A percentile compares a stretch with the other conserved stretches of the same genome.
These are phyloP conservation scores for Styela clava DNA, from an alignment of 23 tunicate species.

Conservation along the genomic window DNA sequence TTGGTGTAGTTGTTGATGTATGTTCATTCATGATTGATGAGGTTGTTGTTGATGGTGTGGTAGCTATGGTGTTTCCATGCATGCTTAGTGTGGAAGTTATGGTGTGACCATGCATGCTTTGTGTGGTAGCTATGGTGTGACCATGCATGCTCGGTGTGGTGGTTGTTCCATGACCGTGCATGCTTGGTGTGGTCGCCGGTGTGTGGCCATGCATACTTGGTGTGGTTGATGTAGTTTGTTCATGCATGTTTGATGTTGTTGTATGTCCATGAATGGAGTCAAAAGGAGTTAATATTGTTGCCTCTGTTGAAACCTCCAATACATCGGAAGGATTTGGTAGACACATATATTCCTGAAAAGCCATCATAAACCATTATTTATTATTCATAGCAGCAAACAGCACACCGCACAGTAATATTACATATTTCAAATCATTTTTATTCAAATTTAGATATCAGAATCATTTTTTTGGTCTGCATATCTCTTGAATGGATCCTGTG, in stretches of 20 bases:
- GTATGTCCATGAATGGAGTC: neutral
- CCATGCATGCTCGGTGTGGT: neutral
- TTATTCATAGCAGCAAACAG: too few relatives aligned
- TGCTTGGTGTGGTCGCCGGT: neutral
- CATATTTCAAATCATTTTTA: too few relatives aligned
- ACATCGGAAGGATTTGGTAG: neutral
- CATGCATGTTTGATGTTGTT: neutral
- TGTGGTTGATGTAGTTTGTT: neutral
- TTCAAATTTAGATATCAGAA: too few relatives aligned
- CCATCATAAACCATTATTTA: neutral
- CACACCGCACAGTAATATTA: too few relatives aligned
- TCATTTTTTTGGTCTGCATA: too few relatives aligned
- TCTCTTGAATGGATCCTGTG: too few relatives aligned
- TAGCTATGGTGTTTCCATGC: neutral
- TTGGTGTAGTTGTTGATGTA: neutral
- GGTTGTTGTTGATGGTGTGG: neutral
- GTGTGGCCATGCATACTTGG: neutral
- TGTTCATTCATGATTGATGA: too few relatives aligned
- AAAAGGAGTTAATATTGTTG: too few relatives aligned
- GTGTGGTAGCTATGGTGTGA: neutral
- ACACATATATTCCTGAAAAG: neutral
- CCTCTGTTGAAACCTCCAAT: neutral
- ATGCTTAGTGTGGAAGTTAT: neutral
- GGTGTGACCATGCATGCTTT: neutral
- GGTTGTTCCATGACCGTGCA: neutral